Evolutionary conservation across 1,140 invertebrate species (phyloP).

Genomic region (Drosophila yakuba): DNA sequence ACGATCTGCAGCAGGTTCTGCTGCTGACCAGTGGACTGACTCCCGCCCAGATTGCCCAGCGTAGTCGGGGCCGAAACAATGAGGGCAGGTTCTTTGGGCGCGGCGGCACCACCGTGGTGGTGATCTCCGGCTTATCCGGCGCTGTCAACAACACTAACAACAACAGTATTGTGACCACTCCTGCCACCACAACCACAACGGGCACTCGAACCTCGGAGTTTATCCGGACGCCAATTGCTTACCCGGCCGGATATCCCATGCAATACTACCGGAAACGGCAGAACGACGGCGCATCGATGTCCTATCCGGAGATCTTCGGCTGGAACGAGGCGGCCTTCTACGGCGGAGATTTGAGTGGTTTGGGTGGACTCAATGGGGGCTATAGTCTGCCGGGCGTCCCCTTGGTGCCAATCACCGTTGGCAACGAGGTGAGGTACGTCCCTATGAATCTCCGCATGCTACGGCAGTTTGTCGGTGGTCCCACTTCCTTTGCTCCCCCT

Average conservation of each 20-base stretch:
- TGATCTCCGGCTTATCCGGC: not conserved
- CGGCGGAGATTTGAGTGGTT: not conserved
- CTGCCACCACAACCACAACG: not conserved
- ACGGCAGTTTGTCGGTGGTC: constrained; percentile 30
- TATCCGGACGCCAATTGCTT: constrained; percentile 10
- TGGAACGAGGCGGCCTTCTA: constrained; percentile 24
- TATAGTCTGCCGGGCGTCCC: constrained; percentile 21
- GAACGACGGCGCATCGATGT: constrained; percentile 4
- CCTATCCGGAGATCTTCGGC: constrained; percentile 31
- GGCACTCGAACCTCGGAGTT: not conserved
- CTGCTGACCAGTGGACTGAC: not conserved
- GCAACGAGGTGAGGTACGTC: constrained; percentile 63
- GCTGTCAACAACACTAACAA: not conserved
- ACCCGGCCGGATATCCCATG: constrained; percentile 6
- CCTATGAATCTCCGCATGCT: constrained; percentile 63
- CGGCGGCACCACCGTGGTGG: not conserved
- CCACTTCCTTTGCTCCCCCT: not conserved
- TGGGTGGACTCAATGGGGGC: not conserved
- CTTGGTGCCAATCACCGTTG: constrained; percentile 59
- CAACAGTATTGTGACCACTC: not conserved
- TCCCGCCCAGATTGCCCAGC: not conserved
- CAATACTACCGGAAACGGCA: constrained; percentile 41
- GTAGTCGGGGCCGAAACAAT: not conserved
- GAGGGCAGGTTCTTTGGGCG: not conserved
- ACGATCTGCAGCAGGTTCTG: not conserved